Base-by-base conservation (phyloP, 1,140 invertebrate species). In the Trinorchestia longiramus region DNA sequence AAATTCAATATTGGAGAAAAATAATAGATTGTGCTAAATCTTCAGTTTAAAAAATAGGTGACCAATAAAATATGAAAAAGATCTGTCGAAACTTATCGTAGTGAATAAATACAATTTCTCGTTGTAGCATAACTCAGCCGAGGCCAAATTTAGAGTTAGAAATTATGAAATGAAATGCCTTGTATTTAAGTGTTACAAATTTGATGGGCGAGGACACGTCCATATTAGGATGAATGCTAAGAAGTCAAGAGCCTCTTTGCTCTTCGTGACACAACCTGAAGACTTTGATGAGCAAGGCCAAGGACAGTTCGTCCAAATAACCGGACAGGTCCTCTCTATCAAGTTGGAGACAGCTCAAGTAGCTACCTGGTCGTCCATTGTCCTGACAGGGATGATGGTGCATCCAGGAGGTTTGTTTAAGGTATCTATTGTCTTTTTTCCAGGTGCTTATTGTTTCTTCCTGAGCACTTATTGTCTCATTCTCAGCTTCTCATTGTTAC, bases 391-490 rank as follows among this genome's bases (percentile, higher is more conserved):
- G 11, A 36, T 6, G 62, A 11, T 36, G 62, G 62, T 77, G 62
- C 8, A 3, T 36, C 62, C 62, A 36, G 15, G 62, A 77, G 62
- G 62, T 77, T 77, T 77, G 62, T 77, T 77, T 77, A 77, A 77
- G 62, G 62, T 77, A 77, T 77, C 62, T 77, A 77, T 77, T 77
- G 62, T 77, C 62, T 77, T 77, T 77, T 53, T 77, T 77, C 62
- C 62, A 77, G 36, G 62, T 77, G 62, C 62, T 77, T 77, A 77
- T 77, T 77, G 62, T 77, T 77, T 77, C 62, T 36, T 77, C 8
- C 11, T 77, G 62, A 77, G 62, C 62, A 77, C 62, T 77, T 77
- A 77, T 77, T 77, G 62, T 77, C 62, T 77, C 28, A 11, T 77
- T 77, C 62, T 77, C 62, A 77, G 62, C 11, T 77, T 77, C 62